These are phyloP conservation scores for Odontothrips loti DNA, from an alignment of 2,888 invertebrate species.

Conservation along the genomic window DNA sequence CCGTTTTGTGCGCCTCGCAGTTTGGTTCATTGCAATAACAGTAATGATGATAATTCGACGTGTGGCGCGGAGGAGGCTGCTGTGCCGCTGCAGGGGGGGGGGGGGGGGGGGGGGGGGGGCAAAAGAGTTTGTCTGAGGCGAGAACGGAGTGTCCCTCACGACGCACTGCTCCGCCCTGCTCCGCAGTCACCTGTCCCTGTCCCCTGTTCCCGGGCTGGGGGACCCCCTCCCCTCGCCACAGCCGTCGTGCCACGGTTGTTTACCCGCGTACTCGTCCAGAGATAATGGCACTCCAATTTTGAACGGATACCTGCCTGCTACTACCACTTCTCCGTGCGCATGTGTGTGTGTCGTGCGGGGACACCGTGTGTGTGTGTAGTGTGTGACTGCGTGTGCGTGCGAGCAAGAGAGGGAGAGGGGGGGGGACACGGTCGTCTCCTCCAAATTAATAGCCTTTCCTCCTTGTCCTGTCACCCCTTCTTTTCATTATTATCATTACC, in stretches of 20 bases:
- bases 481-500: background rate
- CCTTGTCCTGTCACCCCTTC: background rate
- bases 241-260: slow-evolving; percentile 9
- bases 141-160: background rate
- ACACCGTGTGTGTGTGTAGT: background rate
- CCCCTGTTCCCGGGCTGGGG: background rate
- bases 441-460: background rate
- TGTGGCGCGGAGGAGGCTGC: background rate
- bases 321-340: background rate
- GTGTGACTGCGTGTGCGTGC: too few relatives aligned
- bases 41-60: background rate
- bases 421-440: background rate
- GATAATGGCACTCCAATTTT: slow-evolving; percentile 18
- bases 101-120: slow-evolving; percentile 21
- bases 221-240: background rate
- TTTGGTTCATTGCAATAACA: background rate
- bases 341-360: background rate
- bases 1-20: background rate
- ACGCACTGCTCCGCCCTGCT: background rate
- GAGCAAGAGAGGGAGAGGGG: background rate
- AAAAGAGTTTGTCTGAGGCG: slow-evolving; percentile 28
- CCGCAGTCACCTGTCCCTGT: background rate
- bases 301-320: background rate
- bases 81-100: background rate
- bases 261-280: background rate